Evolutionary conservation across 2,888 invertebrate species (phyloP), one percentile per base, ranked within the genome.

Genomic region (Drosophila paucipuncta): DNA sequence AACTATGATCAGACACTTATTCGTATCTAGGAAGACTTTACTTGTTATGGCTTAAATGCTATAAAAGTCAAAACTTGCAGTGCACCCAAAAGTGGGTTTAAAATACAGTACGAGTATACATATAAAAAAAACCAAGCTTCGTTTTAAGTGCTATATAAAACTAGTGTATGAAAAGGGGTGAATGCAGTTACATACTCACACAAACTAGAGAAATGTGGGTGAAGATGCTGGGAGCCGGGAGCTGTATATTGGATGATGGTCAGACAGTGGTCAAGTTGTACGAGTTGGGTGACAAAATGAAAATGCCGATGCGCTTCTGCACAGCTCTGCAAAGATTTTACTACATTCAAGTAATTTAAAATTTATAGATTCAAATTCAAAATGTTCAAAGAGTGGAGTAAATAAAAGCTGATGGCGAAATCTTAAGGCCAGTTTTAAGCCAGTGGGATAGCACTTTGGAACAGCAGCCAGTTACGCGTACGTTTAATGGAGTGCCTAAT

Each of bases 341-440:
- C 78, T 74, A 74, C 77, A 80, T 74, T 73, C 63, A 77, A 74
- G 77, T 77, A 74, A 77, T 80, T 77, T 71, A 52, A 80, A 77
- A 80, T 80, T 80, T 80, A 80, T 80, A 77, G 70, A 77, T 80
- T 80, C 77, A 77, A 74, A 80, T 77, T 77, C 68, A 39, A 74
- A 80, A 77, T 77, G 70, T 73, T 71, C 52, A 62, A 57, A 77
- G 68, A 73, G 54, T 59, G 76, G 30, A 39, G 43, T 22, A 47
- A 60, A 47, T 53, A 62, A 28, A 60, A 64, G 54, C 64, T 64
- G 49, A 49, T 58, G 55, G 37, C 64, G 59, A 67, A 72, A 60
- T 64, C 63, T 76, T 67, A 72, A 76, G 68, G 67, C 49, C 54
- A 53, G 74, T 61, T 70, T 66, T 53, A 70, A 50, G 76, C 66